These are phyloP conservation scores for Pitangus sulphuratus DNA, from an alignment of 2,797 vertebrate species.

Conservation along the genomic window DNA sequence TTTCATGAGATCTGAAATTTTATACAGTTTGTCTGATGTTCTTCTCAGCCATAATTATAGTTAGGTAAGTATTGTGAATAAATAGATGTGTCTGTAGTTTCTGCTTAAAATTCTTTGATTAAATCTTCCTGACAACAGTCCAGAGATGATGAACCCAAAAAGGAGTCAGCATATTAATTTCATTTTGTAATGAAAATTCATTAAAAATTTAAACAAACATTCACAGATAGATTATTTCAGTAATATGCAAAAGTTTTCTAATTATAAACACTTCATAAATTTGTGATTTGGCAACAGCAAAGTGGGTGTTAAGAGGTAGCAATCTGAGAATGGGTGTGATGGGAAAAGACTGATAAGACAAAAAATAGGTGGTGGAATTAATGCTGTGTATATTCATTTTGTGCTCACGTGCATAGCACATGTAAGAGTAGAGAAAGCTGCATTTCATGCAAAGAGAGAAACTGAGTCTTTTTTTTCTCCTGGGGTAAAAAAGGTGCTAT, in stretches of 20 bases:
- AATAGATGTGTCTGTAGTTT: not conserved
- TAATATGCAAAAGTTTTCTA: not conserved
- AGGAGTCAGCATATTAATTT: not conserved
- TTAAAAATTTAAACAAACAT: not conserved
- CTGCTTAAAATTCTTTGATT: not conserved
- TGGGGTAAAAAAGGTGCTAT: not conserved
- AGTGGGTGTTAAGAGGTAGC: not conserved
- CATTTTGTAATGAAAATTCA: not conserved
- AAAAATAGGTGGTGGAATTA: not conserved
- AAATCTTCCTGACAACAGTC: not conserved
- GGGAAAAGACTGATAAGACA: not conserved
- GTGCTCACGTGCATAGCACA: not conserved
- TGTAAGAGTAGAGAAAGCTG: not conserved
- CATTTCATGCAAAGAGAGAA: not conserved
- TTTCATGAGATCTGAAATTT: not conserved
- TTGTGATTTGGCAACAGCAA: not conserved
- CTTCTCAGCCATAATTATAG: not conserved
- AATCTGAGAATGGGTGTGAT: not conserved
- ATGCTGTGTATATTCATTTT: not conserved
- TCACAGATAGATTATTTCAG: not conserved
- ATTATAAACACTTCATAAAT: not conserved
- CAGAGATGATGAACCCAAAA: not conserved
- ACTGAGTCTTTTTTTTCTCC: not conserved
- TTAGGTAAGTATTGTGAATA: not conserved
- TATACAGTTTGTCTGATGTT: not conserved